Base-by-base conservation (phyloP, 1,140 invertebrate genomes). In the Pogonus chalceus region DNA sequence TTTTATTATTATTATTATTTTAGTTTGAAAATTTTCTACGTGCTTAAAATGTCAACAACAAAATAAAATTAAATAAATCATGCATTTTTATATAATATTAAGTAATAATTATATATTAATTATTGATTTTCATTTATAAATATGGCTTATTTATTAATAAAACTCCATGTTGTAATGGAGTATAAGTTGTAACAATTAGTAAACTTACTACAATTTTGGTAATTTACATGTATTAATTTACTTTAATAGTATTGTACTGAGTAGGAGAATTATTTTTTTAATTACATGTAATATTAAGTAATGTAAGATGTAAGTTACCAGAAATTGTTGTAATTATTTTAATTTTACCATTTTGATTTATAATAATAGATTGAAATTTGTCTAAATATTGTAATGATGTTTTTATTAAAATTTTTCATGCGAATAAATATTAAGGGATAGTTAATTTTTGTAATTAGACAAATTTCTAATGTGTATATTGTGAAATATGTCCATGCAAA, bases 131-230 rank as follows among this genome's bases (percentile, higher is more conserved):
- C 14, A 14, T 7, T 31, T 31, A 14, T 43, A 4, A 43, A 12
- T 43, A 18, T 43, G 18, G 37, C 37, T 3, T 43, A 43, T 43
- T 43, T 43, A 43, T 43, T 43, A 12, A 18, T 12, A 43, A 12
- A 43, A 43, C 37, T 43, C 18, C 37, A 43, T 43, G 37, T 43
- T 43, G 18, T 43, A 43, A 18, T 43, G 37, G 18, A 43, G 37
- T 9, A 12, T 14, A 31, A 31, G 4, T 7, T 31, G 4, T 31
- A 31, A 31, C 4, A 7, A n/a, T n/a, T n/a, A n/a, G n/a, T n/a
- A n/a, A n/a, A n/a, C n/a, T n/a, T n/a, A n/a, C n/a, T n/a, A n/a
- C n/a, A n/a, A n/a, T n/a, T n/a, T n/a, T n/a, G n/a, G 26, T 31
- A 4, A 31, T 31, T 31, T 31, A 7, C 14, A 4, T 4, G 26